These are phyloP conservation scores for Ceyx cyanopectus DNA, from an alignment of 2,113 vertebrate species.

Conservation along the genomic window DNA sequence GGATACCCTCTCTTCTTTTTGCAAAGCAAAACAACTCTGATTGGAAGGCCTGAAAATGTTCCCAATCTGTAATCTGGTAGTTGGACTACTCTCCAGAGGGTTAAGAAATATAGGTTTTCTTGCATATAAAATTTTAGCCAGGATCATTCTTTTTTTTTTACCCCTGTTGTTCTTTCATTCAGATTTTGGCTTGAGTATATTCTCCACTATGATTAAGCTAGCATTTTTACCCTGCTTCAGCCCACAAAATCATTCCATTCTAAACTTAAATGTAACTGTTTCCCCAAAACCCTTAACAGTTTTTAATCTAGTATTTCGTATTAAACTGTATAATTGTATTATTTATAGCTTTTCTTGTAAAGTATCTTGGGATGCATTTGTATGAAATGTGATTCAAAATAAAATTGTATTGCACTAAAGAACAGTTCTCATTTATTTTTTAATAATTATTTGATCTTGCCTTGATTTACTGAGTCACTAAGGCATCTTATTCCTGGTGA, in stretches of 20 bases:
- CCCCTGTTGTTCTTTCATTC: not conserved
- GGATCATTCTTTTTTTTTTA: not conserved
- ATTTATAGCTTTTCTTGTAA: constrained; percentile 51
- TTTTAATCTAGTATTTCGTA: constrained; percentile 66
- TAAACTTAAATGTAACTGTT: not conserved
- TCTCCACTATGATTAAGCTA: not conserved
- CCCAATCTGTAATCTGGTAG: not conserved
- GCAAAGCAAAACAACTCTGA: not conserved
- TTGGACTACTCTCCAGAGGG: not conserved
- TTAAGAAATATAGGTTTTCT: not conserved
- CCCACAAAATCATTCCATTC: not conserved
- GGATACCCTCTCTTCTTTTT: not conserved
- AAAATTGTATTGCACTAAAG: constrained; percentile 39
- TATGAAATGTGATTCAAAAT: constrained; percentile 31
- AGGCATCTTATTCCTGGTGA: constrained; percentile 45
- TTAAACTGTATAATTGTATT: constrained; percentile 44
- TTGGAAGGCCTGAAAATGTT: not conserved
- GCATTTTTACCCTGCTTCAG: not conserved
- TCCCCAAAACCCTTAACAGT: not conserved
- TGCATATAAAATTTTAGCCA: not conserved
- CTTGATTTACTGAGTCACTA: constrained; percentile 61
- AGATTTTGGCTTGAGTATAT: not conserved
- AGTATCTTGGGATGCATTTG: constrained; percentile 25
- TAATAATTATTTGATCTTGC: constrained; percentile 61
- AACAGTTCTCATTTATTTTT: constrained; percentile 63